A percentile compares a stretch with the other conserved stretches of the same genome.
These are phyloP conservation scores for Leptopterna dolabrata DNA, from an alignment of 2,888 invertebrate genomes.

Conservation along the genomic window DNA sequence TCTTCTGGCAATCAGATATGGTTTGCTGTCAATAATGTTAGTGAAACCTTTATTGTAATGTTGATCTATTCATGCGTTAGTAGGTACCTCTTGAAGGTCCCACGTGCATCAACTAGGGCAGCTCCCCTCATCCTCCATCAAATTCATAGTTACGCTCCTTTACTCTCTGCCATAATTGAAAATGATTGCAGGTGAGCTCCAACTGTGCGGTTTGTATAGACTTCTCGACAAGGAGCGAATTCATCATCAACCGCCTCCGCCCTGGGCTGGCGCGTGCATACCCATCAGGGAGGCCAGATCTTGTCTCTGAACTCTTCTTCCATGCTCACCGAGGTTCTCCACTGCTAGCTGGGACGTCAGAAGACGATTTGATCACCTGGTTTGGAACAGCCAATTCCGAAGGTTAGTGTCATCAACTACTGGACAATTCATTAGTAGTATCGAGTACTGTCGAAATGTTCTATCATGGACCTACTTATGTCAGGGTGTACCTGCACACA, in stretches of 20 bases:
- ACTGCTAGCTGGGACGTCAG: constrained; percentile 73
- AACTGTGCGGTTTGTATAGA: constrained; percentile 75
- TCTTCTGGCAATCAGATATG: constrained; percentile 74
- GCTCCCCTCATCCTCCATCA: no score
- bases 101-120: no score
- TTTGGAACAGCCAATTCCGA: constrained; percentile 69
- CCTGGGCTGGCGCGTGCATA: constrained; percentile 75
- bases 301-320: constrained; percentile 75
- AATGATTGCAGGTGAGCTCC: constrained; percentile 69
- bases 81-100: no score
- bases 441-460: no score
- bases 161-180: no score
- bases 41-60: constrained; percentile 65
- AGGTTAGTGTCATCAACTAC: constrained; percentile 45
- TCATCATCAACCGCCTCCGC: constrained; percentile 73
- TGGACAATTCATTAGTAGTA: no score
- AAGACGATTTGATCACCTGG: constrained; percentile 77
- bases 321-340: constrained; percentile 73
- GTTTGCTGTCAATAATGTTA: constrained; percentile 76
- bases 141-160: no score
- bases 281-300: constrained; percentile 73
- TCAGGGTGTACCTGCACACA: no score
- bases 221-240: constrained; percentile 72
- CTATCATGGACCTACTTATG: no score
- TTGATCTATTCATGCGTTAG: no score